These are phyloP conservation scores for Sphinx pinastri DNA, from an alignment of 2,888 invertebrate species.

Conservation along the genomic window DNA sequence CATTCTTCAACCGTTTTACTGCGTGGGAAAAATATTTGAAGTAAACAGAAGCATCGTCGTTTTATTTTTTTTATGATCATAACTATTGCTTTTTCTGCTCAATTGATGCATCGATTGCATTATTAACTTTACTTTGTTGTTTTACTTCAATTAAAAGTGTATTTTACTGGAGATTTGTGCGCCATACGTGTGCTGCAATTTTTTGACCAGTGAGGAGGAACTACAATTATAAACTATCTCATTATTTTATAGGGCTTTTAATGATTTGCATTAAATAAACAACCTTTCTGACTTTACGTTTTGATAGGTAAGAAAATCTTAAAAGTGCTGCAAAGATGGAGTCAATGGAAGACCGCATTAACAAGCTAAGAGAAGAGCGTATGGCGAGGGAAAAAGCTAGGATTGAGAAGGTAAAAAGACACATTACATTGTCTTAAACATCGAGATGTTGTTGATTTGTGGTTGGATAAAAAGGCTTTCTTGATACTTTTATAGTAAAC, in stretches of 20 bases:
- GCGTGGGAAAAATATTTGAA: conserved; percentile 6
- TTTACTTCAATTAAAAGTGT: neutral
- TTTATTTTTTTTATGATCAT: neutral
- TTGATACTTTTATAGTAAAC: too few relatives aligned
- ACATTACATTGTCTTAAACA: too few relatives aligned
- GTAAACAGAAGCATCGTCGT: neutral
- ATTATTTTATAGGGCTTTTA: too few relatives aligned
- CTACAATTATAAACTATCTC: too few relatives aligned
- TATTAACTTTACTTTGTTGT: neutral
- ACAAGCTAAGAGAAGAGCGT: conserved; percentile 67
- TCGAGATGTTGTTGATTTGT: too few relatives aligned
- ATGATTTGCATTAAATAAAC: too few relatives aligned
- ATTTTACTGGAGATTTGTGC: neutral
- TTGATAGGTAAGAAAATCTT: neutral
- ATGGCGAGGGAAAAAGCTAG: conserved; percentile 70
- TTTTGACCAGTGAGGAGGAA: neutral
- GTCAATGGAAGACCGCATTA: conserved; percentile 53
- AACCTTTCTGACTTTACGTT: too few relatives aligned
- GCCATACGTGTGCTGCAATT: too few relatives aligned
- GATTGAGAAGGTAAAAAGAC: conserved; percentile 63
- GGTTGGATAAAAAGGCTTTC: too few relatives aligned
- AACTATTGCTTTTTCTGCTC: neutral
- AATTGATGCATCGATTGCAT: neutral
- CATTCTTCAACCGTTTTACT: conserved; percentile 10
- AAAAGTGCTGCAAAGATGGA: conserved; percentile 40